phyloP scores from a whole-genome alignment of 1,140 invertebrate species.

The Bursaphelenchus mucronatus region DNA sequence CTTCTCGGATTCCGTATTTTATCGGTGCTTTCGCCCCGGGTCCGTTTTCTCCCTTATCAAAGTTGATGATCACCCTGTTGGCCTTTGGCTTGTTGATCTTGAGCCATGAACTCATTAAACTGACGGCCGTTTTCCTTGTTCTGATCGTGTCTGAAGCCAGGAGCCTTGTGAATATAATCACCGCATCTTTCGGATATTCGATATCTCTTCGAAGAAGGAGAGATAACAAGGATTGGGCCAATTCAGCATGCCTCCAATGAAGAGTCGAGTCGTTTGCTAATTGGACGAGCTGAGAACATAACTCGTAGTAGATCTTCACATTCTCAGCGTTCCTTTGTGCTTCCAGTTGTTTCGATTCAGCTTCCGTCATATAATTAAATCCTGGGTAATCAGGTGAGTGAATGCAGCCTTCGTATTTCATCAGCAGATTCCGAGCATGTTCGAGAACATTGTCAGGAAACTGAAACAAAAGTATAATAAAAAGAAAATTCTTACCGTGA shows the following conservation, averaged over 20 bases:
- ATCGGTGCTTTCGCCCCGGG: constrained; percentile 44
- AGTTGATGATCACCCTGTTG: constrained; percentile 67
- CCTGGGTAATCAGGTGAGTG: constrained; percentile 21
- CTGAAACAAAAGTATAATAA: constrained; percentile 30
- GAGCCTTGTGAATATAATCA: constrained; percentile 69
- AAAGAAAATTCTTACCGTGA: constrained; percentile 19
- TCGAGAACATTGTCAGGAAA: constrained; percentile 40
- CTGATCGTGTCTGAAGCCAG: constrained; percentile 75
- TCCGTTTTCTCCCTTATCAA: constrained; percentile 47
- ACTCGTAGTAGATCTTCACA: constrained; percentile 33
- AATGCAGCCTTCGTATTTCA: constrained; percentile 32
- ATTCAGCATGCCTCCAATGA: constrained; percentile 75
- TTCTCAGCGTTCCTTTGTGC: constrained; percentile 40
- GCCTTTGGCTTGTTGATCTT: constrained; percentile 74
- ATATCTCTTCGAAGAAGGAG: constrained; percentile 72
- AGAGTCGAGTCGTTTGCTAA: constrained; percentile 36
- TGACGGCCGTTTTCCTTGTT: constrained; percentile 67
- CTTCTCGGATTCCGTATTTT: constrained; percentile 65
- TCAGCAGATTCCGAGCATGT: constrained; percentile 26
- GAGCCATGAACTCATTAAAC: constrained; percentile 68
- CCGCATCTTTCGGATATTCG: constrained; percentile 67
- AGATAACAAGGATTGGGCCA: constrained; percentile 72
- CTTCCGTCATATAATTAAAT: constrained; percentile 13
- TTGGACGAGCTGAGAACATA: constrained; percentile 28
- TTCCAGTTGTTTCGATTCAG: constrained; percentile 31